Conservation (phyloP, 2,797 vertebrate genomes). For the Oceanodroma leucorhoa region DNA sequence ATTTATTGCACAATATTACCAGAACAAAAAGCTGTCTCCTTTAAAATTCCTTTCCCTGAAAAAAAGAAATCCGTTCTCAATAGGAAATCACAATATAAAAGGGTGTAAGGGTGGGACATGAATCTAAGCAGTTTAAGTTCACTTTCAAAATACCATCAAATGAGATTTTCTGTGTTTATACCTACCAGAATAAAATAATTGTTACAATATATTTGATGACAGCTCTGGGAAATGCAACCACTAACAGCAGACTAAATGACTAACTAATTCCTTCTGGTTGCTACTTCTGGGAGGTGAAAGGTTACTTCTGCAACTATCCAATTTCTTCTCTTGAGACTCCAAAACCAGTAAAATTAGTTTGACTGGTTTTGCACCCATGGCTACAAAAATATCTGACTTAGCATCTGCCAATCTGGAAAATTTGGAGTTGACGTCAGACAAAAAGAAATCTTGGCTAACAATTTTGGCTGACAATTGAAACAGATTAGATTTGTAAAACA, state of each 20-base stretch:
- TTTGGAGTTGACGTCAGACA: not conserved
- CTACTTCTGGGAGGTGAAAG: constrained; percentile 67
- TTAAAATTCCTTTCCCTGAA: not conserved
- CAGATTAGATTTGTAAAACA: not conserved
- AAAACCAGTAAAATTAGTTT: constrained; percentile 62
- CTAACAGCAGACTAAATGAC: constrained; percentile 55
- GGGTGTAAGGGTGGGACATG: not conserved
- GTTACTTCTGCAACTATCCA: constrained; percentile 59
- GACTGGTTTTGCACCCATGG: not conserved
- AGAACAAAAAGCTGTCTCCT: not conserved
- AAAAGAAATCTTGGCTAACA: constrained; percentile 10
- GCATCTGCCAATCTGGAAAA: constrained; percentile 17
- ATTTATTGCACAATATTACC: not conserved
- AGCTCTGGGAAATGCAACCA: constrained; percentile 60
- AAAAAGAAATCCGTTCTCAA: not conserved
- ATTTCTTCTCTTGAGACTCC: constrained; percentile 62
- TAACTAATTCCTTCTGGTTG: constrained; percentile 72
- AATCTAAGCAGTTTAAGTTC: constrained; percentile 35
- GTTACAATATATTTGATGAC: constrained; percentile 72
- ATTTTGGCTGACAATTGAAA: constrained; percentile 41
- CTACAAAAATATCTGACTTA: constrained; percentile 41
- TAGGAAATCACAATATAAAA: constrained; percentile 28
- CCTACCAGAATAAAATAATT: constrained; percentile 64
- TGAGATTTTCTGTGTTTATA: constrained; percentile 59
- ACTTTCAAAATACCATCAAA: constrained; percentile 61